phyloP scores from a whole-genome alignment of 2,113 vertebrate species.

The Myotis lucifugus region DNA sequence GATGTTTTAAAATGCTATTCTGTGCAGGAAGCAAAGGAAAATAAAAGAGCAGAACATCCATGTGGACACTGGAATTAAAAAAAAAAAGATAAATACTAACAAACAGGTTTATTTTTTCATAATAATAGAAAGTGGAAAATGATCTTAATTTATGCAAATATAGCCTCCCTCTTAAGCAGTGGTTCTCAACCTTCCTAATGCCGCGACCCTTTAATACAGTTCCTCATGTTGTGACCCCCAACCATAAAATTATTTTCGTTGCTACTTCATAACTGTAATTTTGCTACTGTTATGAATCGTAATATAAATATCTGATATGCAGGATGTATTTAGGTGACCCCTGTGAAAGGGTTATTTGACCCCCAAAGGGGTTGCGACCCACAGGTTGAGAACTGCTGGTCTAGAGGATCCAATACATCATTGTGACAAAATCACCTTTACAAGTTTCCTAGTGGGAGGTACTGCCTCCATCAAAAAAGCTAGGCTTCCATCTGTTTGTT shows the following conservation, averaged over 20 bases:
- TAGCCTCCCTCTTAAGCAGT: neutral
- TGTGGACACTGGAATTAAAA: neutral
- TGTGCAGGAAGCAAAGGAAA: neutral
- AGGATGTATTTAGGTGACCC: no score
- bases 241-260: no score
- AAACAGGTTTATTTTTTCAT: conserved; percentile 15
- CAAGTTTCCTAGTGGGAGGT: neutral
- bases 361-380: no score
- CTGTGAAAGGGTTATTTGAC: no score
- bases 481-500: neutral
- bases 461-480: neutral
- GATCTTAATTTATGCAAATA: neutral
- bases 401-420: neutral
- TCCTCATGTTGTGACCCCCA: no score
- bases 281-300: no score
- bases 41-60: neutral
- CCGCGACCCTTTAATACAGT: no score
- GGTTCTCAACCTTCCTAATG: no score
- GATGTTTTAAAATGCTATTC: neutral
- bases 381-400: no score
- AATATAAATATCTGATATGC: no score
- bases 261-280: no score
- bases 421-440: neutral
- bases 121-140: neutral
- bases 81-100: neutral